A percentile compares a stretch with the other conserved stretches of the same genome.
These are phyloP conservation scores for Sorex fumeus DNA, from an alignment of 2,113 vertebrate species.

Conservation along the genomic window DNA sequence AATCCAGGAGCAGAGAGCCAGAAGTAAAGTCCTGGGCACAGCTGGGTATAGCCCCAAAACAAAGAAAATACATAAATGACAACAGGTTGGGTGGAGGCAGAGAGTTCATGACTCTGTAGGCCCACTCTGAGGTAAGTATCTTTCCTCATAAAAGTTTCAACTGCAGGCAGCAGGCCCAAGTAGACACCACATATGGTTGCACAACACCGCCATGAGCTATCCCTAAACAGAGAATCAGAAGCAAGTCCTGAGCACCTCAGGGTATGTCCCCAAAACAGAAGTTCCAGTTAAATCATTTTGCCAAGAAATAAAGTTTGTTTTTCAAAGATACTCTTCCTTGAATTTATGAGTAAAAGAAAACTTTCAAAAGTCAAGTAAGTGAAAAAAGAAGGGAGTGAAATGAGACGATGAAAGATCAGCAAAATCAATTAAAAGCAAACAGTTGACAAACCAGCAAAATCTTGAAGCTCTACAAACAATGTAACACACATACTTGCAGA, in stretches of 20 bases:
- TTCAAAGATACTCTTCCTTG: neutral
- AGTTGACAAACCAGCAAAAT: neutral
- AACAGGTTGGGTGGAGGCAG: neutral
- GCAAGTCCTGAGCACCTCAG: too few species aligned
- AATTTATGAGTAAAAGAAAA: conserved; percentile 50
- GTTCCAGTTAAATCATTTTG: conserved; percentile 6
- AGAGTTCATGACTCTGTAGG: neutral
- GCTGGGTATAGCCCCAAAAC: too few species aligned
- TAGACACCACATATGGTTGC: too few species aligned
- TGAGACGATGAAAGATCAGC: neutral
- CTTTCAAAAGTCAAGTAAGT: conserved; percentile 45
- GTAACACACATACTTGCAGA: neutral
- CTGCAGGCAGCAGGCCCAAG: too few species aligned
- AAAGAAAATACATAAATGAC: neutral
- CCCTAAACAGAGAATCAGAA: too few species aligned
- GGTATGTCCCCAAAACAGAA: neutral
- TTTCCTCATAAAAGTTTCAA: conserved; percentile 11
- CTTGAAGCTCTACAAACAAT: neutral
- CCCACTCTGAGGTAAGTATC: neutral
- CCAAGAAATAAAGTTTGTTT: conserved; percentile 1
- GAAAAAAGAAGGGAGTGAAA: neutral
- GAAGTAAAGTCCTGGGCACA: too few species aligned
- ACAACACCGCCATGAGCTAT: too few species aligned
- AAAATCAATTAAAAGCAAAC: conserved; percentile 48
- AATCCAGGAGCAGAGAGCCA: too few species aligned